A percentile compares a stretch with the other conserved stretches of the same genome.
Evolutionary conservation across 2,797 vertebrate genomes (phyloP).

Genomic region (Siniperca undulata): DNA sequence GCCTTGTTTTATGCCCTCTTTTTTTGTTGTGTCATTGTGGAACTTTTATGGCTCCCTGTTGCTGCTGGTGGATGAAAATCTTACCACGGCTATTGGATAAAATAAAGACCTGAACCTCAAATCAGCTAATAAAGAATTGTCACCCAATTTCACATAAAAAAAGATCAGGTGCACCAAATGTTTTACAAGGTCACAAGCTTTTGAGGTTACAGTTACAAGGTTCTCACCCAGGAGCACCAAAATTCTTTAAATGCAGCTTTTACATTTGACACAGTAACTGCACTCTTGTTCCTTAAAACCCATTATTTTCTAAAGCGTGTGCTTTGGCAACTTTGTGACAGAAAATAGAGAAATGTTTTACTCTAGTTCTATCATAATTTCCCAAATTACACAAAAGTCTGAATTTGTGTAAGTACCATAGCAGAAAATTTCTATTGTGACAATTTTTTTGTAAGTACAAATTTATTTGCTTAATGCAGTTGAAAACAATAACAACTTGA

Average conservation of each 20-base stretch:
- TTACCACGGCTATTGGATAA: neutral
- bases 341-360: neutral
- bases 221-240: neutral
- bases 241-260: neutral
- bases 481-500: neutral
- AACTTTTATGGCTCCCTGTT: neutral
- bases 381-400: neutral
- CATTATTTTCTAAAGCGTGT: constrained; percentile 10
- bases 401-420: neutral
- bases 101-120: neutral
- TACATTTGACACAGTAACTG: neutral
- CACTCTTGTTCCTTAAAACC: neutral
- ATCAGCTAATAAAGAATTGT: neutral
- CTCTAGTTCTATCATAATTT: neutral
- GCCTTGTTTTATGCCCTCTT: neutral
- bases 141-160: neutral
- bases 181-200: neutral
- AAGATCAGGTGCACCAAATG: neutral
- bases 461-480: neutral
- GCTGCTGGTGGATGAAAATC: neutral
- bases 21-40: neutral
- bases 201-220: neutral
- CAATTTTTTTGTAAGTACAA: neutral
- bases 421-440: neutral
- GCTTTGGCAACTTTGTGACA: neutral